Percentiles rank a stretch among this genome's conserved stretches.
phyloP scores from a whole-genome alignment of 2,113 vertebrate species.

The Ageneiosus marmoratus region DNA sequence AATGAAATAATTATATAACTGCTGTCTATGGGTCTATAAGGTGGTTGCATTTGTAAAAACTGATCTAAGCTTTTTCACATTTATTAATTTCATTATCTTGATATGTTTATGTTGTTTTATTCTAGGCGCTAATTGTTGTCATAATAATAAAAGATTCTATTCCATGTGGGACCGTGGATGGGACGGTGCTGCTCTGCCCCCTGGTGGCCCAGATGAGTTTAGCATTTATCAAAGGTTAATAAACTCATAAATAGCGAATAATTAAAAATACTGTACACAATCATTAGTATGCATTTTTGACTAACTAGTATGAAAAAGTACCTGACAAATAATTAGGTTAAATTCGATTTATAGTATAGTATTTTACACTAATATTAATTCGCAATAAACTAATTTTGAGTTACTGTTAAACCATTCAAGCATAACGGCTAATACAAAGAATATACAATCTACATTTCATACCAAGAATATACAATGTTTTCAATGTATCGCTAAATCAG shows the following conservation, averaged over 20 bases:
- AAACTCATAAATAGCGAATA: neutral
- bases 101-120: neutral
- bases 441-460: too few relatives aligned
- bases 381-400: neutral
- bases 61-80: too few relatives aligned
- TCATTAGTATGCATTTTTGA: neutral
- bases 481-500: neutral
- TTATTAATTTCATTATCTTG: too few relatives aligned
- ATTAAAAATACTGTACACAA: neutral
- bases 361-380: neutral
- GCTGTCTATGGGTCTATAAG: neutral
- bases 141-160: neutral
- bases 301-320: neutral
- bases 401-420: neutral
- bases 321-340: neutral
- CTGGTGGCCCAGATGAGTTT: neutral
- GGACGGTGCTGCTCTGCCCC: neutral
- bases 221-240: neutral
- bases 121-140: neutral
- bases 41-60: too few relatives aligned
- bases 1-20: too few relatives aligned
- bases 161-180: neutral
- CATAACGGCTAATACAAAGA: neutral
- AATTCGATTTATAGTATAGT: neutral
- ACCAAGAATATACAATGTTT: neutral